These are phyloP conservation scores for Muscina levida DNA, from an alignment of 2,888 invertebrate species.

Conservation along the genomic window DNA sequence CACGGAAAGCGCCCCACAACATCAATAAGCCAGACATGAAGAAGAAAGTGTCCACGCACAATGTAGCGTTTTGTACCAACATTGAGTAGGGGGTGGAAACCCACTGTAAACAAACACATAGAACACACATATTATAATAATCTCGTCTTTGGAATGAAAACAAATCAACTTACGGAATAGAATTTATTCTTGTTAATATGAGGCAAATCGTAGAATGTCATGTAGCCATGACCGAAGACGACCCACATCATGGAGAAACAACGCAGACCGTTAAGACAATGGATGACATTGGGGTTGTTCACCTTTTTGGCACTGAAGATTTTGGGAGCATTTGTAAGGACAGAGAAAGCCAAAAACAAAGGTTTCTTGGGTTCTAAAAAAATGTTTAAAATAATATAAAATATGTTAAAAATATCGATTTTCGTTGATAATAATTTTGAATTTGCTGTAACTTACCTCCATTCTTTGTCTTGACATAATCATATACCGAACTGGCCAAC, in stretches of 20 bases:
- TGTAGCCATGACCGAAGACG: slow-evolving; percentile 79
- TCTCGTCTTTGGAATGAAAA: too few relatives aligned
- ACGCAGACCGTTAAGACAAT: slow-evolving; percentile 80
- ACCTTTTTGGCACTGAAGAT: slow-evolving; percentile 76
- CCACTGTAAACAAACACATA: slow-evolving; percentile 70
- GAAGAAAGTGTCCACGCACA: slow-evolving; percentile 85
- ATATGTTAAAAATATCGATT: neutral
- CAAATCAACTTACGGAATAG: slow-evolving; percentile 68
- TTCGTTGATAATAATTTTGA: slow-evolving; percentile 10
- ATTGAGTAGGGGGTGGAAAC: slow-evolving; percentile 76
- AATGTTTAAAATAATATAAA: slow-evolving; percentile 4
- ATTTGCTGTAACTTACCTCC: slow-evolving; percentile 70
- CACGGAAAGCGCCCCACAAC: slow-evolving; percentile 79
- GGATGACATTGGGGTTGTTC: slow-evolving; percentile 78
- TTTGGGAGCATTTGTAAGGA: slow-evolving; percentile 79
- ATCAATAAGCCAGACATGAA: slow-evolving; percentile 83
- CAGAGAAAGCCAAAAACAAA: slow-evolving; percentile 77
- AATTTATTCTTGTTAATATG: slow-evolving; percentile 75
- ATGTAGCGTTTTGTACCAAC: slow-evolving; percentile 79
- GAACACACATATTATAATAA: neutral
- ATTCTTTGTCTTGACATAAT: slow-evolving; percentile 73
- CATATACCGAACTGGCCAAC: slow-evolving; percentile 76
- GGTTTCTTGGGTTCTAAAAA: slow-evolving; percentile 71
- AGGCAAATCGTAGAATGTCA: slow-evolving; percentile 77
- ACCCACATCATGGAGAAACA: slow-evolving; percentile 81